A percentile compares a stretch with the other conserved stretches of the same genome.
phyloP scores from a whole-genome alignment of 2,113 vertebrate genomes.

The Micromys minutus region DNA sequence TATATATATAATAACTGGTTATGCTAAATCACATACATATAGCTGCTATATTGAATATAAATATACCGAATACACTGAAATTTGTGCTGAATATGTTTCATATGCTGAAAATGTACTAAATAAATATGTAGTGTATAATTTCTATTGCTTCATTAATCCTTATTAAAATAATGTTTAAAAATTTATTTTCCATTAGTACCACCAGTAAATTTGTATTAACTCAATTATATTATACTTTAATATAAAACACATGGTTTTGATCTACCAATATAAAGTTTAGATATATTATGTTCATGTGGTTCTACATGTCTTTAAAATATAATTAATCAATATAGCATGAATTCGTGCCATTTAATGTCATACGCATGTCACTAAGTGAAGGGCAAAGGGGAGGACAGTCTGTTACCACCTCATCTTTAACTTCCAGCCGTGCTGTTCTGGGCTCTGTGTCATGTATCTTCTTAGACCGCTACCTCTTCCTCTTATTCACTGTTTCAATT shows the following conservation, averaged over 20 bases:
- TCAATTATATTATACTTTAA: not conserved
- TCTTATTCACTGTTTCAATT: constrained; percentile 51
- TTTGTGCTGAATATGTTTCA: not conserved
- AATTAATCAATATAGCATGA: constrained; percentile 11
- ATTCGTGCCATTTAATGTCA: constrained; percentile 54
- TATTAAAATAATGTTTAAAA: not conserved
- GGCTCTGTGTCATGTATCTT: not conserved
- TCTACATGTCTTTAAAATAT: constrained; percentile 26
- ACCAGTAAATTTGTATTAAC: not conserved
- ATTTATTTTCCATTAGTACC: not conserved
- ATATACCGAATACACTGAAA: not conserved
- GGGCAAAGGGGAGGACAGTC: constrained; percentile 50
- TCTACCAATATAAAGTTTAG: not conserved
- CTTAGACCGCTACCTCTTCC: not conserved
- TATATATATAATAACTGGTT: not conserved
- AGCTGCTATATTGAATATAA: not conserved
- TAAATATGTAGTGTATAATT: not conserved
- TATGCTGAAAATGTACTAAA: not conserved
- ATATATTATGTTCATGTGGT: not conserved
- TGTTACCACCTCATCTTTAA: constrained; percentile 20
- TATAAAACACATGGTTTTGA: constrained; percentile 17
- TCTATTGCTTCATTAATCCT: not conserved
- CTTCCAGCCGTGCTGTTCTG: constrained; percentile 33
- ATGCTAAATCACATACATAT: not conserved
- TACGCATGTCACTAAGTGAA: constrained; percentile 41